Evolutionary conservation across 2,797 vertebrate genomes (phyloP).

Genomic region (Micropoecilia bifurca): DNA sequence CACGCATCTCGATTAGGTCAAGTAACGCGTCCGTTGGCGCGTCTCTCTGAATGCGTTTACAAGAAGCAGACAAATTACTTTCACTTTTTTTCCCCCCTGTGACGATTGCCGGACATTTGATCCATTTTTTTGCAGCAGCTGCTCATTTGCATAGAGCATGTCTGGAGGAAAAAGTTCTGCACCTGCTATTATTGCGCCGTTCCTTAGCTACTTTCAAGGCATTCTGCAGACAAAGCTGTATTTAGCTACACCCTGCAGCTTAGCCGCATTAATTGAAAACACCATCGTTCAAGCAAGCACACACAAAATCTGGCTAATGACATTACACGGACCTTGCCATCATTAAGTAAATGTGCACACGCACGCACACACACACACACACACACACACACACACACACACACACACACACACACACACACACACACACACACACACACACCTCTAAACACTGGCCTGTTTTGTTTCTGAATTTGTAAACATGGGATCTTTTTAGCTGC

Average conservation of each 20-base stretch:
- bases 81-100: constrained; percentile 12
- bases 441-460: constrained; percentile 10
- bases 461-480: constrained; percentile 32
- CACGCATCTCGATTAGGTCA: constrained; percentile 60
- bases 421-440: neutral
- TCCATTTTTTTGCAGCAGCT: constrained; percentile 66
- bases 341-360: constrained; percentile 8
- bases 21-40: constrained; percentile 18
- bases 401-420: constrained; percentile 1
- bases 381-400: neutral
- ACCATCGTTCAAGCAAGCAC: constrained; percentile 45
- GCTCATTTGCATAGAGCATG: constrained; percentile 68
- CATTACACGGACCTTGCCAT: constrained; percentile 39
- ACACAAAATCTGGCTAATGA: constrained; percentile 58
- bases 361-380: neutral
- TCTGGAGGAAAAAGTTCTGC: constrained; percentile 48
- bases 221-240: constrained; percentile 69
- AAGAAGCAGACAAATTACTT: constrained; percentile 16
- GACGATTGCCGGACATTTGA: constrained; percentile 61
- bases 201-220: constrained; percentile 54
- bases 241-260: constrained; percentile 51
- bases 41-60: constrained; percentile 45
- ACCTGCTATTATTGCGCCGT: constrained; percentile 55
- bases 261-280: constrained; percentile 58
- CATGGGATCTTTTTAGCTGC: constrained; percentile 35